Base-by-base conservation (phyloP, 1,140 invertebrate genomes). In the Diprion similis region DNA sequence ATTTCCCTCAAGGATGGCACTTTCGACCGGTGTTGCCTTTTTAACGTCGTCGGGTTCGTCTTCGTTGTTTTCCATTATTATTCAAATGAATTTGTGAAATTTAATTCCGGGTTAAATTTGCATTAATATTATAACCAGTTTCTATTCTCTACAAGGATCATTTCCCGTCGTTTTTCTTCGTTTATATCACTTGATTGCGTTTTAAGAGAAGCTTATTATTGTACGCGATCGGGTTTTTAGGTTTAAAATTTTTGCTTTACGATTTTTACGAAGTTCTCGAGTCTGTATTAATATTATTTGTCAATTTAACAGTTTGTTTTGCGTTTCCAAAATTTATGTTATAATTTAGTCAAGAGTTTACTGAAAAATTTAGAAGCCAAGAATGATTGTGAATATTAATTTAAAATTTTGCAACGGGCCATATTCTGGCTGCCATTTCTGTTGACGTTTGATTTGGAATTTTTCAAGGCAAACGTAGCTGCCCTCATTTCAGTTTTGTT, bases 21-120 rank as follows among this genome's bases (percentile, higher is more conserved):
- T 73, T 48, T 80, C 77, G 1, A 86, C 79, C 1, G 83, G 80
- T 15, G 71, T 76, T 45, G 81, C 83, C 9, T 76, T 73, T 70
- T 66, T 67, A 51, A 81, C 79, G 73, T 85, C 82, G 3, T 75
- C 71, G 17, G 79, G 79, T 70, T 82, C 78, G 65, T 82, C 81
- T 48, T 85, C 81, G 24, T 76, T 78, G 9, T 78, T 66, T 6
- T 81, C 73, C 83, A 87, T 85, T 72, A 37, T 37, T 37, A 37
- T 37, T 37, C 24, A 37, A 37, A 37, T 37, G 24, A 37, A 37
- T 37, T 37, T 37, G 24, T 37, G 24, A 37, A 37, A 37, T 37
- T 37, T 37, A 3, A 37, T 3, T 6, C 2, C 24, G 24, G 2
- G 24, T 37, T 37, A 37, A 37, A 37, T 37, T 37, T 37, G 24